Percentiles rank a stretch among this genome's conserved stretches.
Evolutionary conservation across 2,113 vertebrate genomes (phyloP).

Genomic region (Etheostoma spectabile): DNA sequence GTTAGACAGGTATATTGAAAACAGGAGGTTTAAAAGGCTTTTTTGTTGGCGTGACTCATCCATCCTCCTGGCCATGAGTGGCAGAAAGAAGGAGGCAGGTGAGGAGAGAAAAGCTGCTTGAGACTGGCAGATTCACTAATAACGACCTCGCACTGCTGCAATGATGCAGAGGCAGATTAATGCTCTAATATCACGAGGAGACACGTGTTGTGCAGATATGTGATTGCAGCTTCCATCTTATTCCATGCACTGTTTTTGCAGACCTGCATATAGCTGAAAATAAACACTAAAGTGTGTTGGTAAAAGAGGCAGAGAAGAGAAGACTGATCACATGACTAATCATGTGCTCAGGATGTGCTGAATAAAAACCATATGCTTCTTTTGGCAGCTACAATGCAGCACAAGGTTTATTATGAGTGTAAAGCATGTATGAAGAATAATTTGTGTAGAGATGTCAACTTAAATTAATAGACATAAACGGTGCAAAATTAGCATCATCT

Average conservation of each 20-base stretch:
- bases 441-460: not conserved
- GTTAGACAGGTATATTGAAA: slow-evolving; percentile 13
- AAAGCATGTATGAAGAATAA: not conserved
- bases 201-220: not conserved
- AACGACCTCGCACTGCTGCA: slow-evolving; percentile 15
- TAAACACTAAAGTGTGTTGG: not conserved
- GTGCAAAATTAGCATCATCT: too few relatives aligned
- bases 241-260: not conserved
- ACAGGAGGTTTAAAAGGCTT: slow-evolving; percentile 32
- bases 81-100: slow-evolving; percentile 42
- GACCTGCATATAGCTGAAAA: not conserved
- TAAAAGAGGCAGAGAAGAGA: not conserved
- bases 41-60: slow-evolving; percentile 54
- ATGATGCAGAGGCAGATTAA: slow-evolving; percentile 15
- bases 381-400: not conserved
- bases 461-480: not conserved
- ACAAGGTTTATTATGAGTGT: too few relatives aligned
- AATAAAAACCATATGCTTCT: not conserved
- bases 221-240: slow-evolving; percentile 22
- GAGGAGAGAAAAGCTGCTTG: slow-evolving; percentile 34
- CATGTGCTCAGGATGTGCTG: slow-evolving; percentile 1
- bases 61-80: slow-evolving; percentile 31
- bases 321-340: too few relatives aligned
- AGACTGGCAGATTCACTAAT: slow-evolving; percentile 1
- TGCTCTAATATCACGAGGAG: not conserved